Percentiles rank a stretch among this genome's conserved stretches.
phyloP scores from a whole-genome alignment of 2,797 vertebrate species.

The Sebastes variabilis region DNA sequence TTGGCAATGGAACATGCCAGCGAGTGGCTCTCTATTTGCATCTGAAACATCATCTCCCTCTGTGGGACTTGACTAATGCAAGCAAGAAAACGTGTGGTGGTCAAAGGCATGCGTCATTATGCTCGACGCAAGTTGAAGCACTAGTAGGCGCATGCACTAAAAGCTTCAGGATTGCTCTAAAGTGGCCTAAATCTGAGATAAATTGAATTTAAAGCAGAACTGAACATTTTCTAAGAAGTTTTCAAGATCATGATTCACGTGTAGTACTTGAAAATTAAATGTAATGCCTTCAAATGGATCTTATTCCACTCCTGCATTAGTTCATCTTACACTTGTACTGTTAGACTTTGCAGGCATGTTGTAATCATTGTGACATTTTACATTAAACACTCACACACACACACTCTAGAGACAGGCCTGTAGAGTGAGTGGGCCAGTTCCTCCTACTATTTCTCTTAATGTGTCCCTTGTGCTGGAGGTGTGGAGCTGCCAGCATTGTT shows the following conservation, averaged over 20 bases:
- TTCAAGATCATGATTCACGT: neutral
- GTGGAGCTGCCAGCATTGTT: conserved; percentile 80
- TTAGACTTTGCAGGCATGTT: conserved; percentile 22
- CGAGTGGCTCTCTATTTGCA: conserved; percentile 36
- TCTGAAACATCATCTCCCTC: conserved; percentile 65
- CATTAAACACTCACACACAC: conserved; percentile 17
- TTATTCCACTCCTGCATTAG: neutral
- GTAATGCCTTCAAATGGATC: neutral
- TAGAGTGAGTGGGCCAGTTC: conserved; percentile 64
- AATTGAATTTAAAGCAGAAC: neutral
- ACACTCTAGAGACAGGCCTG: conserved; percentile 27
- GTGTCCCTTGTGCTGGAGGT: conserved; percentile 72
- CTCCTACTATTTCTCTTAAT: conserved; percentile 72
- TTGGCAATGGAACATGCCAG: conserved; percentile 60
- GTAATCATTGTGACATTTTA: conserved; percentile 46
- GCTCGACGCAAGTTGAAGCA: neutral
- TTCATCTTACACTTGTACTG: neutral
- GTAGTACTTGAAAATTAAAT: neutral
- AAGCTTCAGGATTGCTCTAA: neutral
- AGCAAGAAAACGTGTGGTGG: conserved; percentile 24
- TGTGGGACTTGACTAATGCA: conserved; percentile 47
- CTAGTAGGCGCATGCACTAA: neutral
- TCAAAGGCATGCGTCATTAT: conserved; percentile 21
- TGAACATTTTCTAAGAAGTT: neutral
- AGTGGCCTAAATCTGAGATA: neutral